Conservation (phyloP, 2,113 vertebrate species). For the Catharus minimus region DNA sequence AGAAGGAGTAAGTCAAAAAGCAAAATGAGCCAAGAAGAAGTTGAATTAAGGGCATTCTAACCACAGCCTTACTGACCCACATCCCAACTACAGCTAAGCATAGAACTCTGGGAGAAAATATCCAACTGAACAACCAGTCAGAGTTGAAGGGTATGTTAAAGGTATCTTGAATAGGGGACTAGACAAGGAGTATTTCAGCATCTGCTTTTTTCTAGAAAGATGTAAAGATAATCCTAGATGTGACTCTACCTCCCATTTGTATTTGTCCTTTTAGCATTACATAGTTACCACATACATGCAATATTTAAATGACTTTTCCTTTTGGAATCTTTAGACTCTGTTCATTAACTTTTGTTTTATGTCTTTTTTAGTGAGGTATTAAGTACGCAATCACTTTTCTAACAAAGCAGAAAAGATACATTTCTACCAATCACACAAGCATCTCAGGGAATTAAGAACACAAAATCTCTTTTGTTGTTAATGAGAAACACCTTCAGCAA, state of each 20-base stretch:
- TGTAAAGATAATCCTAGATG: background rate
- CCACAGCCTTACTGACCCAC: background rate
- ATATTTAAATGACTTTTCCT: background rate
- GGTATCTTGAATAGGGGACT: background rate
- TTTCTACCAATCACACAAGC: background rate
- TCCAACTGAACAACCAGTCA: accelerated
- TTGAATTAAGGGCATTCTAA: background rate
- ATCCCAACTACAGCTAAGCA: background rate
- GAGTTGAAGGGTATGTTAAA: background rate
- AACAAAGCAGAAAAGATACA: background rate
- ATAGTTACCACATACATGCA: background rate
- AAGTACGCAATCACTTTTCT: background rate
- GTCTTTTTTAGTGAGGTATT: background rate
- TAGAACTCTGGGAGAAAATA: background rate
- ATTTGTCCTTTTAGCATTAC: background rate
- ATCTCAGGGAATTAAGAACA: background rate
- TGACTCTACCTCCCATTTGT: background rate
- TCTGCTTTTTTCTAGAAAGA: background rate
- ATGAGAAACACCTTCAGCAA: background rate
- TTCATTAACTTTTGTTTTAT: background rate
- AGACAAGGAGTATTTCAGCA: background rate
- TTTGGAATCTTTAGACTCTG: background rate
- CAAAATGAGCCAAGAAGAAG: background rate
- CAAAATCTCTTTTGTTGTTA: background rate
- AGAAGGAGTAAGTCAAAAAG: background rate